Evolutionary conservation across 2,888 invertebrate genomes (phyloP), one percentile per base, ranked within the genome.

Genomic region (Cephus pygmeus): DNA sequence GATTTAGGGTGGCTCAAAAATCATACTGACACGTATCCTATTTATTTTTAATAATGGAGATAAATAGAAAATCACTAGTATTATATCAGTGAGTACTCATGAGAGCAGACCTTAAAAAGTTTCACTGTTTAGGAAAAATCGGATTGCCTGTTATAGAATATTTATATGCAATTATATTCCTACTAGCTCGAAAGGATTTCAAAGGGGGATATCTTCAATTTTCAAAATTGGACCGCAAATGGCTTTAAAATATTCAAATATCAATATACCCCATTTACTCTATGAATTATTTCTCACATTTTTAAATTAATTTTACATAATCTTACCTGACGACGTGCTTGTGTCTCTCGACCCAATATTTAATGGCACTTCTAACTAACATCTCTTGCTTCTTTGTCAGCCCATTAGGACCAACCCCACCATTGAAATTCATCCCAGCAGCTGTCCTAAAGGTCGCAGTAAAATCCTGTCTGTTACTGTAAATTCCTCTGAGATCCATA

Each of bases 261-360:
- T 56, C 56, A 9, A 56, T 23, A 40, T 23, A 23, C 23, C 40
- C 40, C 6, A 56, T 56, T 56, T 56, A 9, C 40, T 9, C 40
- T 56, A 2, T 56, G 2, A 23, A 56, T 56, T 56, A 56, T 56
- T 23, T 56, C 23, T 23, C 23, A 56, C 23, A 9, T 56, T 23
- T 23, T 56, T 23, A 2, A 15, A 6, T 56, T 2, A 56, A 56
- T 23, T 56, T 56, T 23, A 56, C 2, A 56, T 23, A 23, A 23
- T 23, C 92, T 92, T 89, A 97, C 97, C 96, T 95, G 73, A 97
- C 97, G 77, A 97, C 96, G 88, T 97, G 97, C 91, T 97, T 97
- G 89, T 97, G 97, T 69, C 97, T 92, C 88, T 97, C 97, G 36
- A 97, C 97, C 97, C 97, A 97, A 88, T 97, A 97, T 87, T 97